Conservation (phyloP, 2,888 invertebrate genomes). For the Ceratothoa steindachneri region DNA sequence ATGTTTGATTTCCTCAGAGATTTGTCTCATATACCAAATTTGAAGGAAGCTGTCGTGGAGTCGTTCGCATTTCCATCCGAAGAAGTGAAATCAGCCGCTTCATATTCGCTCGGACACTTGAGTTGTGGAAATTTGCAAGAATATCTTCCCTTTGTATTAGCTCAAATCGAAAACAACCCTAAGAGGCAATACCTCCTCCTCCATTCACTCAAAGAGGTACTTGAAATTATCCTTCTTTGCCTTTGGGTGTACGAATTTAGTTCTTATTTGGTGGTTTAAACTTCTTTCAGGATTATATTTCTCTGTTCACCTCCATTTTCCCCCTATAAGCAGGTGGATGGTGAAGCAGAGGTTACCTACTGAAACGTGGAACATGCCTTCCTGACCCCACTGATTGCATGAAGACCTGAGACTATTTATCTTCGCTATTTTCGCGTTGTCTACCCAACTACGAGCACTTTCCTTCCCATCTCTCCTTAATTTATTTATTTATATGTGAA, state of each 20-base stretch:
- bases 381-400: too few relatives aligned
- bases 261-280: neutral
- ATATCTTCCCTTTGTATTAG: constrained; percentile 88
- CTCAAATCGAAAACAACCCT: constrained; percentile 89
- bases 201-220: constrained; percentile 94
- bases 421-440: too few relatives aligned
- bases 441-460: too few relatives aligned
- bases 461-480: too few relatives aligned
- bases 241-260: neutral
- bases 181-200: constrained; percentile 91
- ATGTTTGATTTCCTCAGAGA: constrained; percentile 59
- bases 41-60: constrained; percentile 61
- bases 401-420: too few relatives aligned
- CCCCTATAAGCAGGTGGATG: neutral
- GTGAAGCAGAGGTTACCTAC: neutral
- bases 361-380: too few relatives aligned
- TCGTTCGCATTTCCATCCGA: constrained; percentile 89
- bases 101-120: constrained; percentile 91
- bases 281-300: neutral
- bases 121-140: constrained; percentile 90
- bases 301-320: too few relatives aligned
- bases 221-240: constrained; percentile 7
- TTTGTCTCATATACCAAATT: constrained; percentile 67
- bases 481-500: too few relatives aligned
- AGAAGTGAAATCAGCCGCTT: constrained; percentile 95